Conservation (phyloP, 2,113 vertebrate genomes). For the Xerus inauris region DNA sequence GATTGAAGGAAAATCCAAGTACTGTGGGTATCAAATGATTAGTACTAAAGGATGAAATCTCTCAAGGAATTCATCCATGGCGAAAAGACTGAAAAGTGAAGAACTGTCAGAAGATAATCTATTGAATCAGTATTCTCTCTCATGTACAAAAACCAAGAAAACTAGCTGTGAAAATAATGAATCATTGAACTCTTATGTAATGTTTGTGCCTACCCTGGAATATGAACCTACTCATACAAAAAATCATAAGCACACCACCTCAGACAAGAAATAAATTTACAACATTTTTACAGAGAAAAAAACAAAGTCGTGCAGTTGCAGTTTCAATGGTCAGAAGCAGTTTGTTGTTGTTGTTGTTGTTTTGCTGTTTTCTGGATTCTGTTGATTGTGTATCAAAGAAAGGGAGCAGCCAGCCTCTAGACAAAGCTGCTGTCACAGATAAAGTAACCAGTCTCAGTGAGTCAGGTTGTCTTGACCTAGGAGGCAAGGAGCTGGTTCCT, state of each 20-base stretch:
- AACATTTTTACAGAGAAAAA: constrained; percentile 90
- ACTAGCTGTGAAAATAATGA: constrained; percentile 55
- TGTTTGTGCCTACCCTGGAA: constrained; percentile 10
- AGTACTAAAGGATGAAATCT: constrained; percentile 85
- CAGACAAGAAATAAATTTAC: constrained; percentile 91
- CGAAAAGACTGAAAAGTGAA: constrained; percentile 90
- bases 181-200: constrained; percentile 34
- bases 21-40: constrained; percentile 88
- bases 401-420: constrained; percentile 45
- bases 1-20: constrained; percentile 78
- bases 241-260: constrained; percentile 51
- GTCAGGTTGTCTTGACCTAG: background rate
- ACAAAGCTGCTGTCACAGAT: background rate
- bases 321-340: constrained; percentile 92
- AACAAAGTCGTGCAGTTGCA: constrained; percentile 83
- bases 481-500: background rate
- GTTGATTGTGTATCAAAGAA: constrained; percentile 42
- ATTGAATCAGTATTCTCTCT: constrained; percentile 90
- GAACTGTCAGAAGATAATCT: constrained; percentile 91
- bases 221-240: constrained; percentile 46
- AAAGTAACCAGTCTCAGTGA: background rate
- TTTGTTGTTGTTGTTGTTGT: constrained; percentile 62
- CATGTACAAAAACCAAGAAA: constrained; percentile 86
- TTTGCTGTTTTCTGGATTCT: constrained; percentile 80
- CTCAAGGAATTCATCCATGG: constrained; percentile 84